phyloP scores from a whole-genome alignment of 2,113 vertebrate species.

The Gymnocephalus cernua region DNA sequence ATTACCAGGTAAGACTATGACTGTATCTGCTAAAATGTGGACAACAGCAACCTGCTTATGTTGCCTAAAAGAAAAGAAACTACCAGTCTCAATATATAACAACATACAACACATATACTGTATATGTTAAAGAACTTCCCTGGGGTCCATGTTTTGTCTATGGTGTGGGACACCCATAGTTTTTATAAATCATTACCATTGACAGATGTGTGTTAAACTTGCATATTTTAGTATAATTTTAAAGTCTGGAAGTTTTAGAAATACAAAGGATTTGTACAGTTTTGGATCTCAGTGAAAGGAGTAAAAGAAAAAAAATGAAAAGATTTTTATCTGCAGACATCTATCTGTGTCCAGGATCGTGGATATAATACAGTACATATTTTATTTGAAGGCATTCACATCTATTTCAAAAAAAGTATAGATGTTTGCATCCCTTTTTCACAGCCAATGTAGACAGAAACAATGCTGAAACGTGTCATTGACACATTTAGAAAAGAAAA shows the following conservation, averaged over 20 bases:
- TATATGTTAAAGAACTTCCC: background rate
- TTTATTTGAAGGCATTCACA: slow-evolving; percentile 19
- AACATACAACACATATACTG: no score
- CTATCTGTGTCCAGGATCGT: no score
- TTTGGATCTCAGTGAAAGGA: background rate
- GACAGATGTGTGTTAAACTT: background rate
- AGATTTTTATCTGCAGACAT: slow-evolving; percentile 1
- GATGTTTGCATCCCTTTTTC: slow-evolving; percentile 24
- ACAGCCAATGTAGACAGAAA: background rate
- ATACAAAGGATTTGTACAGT: background rate
- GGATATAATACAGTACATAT: slow-evolving; percentile 10
- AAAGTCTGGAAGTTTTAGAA: background rate
- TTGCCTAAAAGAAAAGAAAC: background rate
- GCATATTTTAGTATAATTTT: background rate
- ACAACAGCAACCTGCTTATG: background rate
- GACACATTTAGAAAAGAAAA: background rate
- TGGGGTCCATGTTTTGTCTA: background rate
- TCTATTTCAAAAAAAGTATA: background rate
- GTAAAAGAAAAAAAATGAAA: no score
- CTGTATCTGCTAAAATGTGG: background rate
- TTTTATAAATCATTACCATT: background rate
- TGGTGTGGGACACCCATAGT: background rate
- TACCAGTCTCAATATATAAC: background rate
- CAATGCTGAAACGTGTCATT: background rate
- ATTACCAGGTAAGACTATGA: slow-evolving; percentile 81